phyloP scores from a whole-genome alignment of 2,888 invertebrate genomes.

The Xylophagus ater region DNA sequence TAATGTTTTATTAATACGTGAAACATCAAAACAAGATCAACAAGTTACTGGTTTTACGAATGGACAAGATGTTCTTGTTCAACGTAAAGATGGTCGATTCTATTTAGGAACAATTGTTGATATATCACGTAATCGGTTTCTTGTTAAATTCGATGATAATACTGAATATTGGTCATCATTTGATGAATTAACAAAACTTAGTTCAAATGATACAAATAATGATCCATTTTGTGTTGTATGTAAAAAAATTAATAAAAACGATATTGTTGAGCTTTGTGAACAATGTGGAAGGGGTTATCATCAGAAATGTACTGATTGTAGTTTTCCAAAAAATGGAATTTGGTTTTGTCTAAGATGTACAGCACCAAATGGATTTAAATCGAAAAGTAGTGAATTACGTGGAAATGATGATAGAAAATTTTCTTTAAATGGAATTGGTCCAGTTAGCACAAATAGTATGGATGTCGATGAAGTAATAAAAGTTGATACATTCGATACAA shows the following conservation, averaged over 20 bases:
- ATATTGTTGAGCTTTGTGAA: constrained; percentile 77
- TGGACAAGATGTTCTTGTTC: constrained; percentile 72
- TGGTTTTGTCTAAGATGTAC: constrained; percentile 34
- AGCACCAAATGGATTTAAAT: constrained; percentile 14
- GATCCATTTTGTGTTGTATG: constrained; percentile 68
- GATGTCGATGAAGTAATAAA: constrained; percentile 7
- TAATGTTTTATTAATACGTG: constrained; percentile 7
- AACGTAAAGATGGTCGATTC: constrained; percentile 71
- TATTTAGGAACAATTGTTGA: constrained; percentile 51
- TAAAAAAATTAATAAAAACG: constrained; percentile 58
- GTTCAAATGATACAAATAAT: constrained; percentile 45
- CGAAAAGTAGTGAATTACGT: constrained; percentile 3
- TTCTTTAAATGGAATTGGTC: background rate
- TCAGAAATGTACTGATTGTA: constrained; percentile 55
- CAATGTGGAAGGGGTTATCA: constrained; percentile 86
- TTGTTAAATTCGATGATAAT: constrained; percentile 79
- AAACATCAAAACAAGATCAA: background rate
- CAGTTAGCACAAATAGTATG: too few species aligned
- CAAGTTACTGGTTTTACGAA: constrained; percentile 26
- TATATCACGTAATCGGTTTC: constrained; percentile 49
- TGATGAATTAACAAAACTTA: constrained; percentile 64
- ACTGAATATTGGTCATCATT: constrained; percentile 78
- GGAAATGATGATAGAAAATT: background rate
- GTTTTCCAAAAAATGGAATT: constrained; percentile 30
- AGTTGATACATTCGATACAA: constrained; percentile 3